Base-by-base conservation (phyloP, 2,797 vertebrate genomes). In the Gymnocypris eckloni region DNA sequence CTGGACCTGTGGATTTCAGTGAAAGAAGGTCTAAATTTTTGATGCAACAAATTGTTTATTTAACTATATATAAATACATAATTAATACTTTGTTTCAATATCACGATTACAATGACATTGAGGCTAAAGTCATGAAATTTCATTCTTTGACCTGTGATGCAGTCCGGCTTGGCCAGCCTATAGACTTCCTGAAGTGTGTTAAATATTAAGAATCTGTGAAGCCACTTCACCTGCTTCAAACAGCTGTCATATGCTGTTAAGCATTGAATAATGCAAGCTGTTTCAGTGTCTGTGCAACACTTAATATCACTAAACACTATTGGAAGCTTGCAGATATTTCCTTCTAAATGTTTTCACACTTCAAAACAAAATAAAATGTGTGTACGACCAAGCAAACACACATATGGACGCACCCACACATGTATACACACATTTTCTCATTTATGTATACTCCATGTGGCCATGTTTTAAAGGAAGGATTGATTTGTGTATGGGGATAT, bases 241-340 rank as follows among this genome's bases (percentile, higher is more conserved):
- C 92, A 93, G 92, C 93, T 93, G 93, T 92, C 88, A 86, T 48
- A 81, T 92, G 92, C 92, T 93, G 94, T 94, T 93, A 95, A 92
- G 90, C 90, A 89, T 90, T 94, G 90, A 94, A 94, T 94, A 93
- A 94, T 94, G 91, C 90, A 94, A 93, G 92, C 92, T 91, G 91
- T 90, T 92, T 94, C 91, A 92, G 93, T 90, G 91, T 94, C 89
- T 93, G 90, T 82, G 86, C 89, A 90, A 93, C 91, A 90, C 92
- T 94, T 93, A 94, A 90, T 89, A 83, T 87, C 85, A 90, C 85
- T 92, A 92, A 94, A 93, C 39, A 85, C 90, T 92, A 88, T 90
- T 89, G 86, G 91, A 92, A 91, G 90, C 89, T 90, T 88, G 79
- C 85, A 87, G 86, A 83, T 3, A 81, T 39, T 69, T 81, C 11